A percentile compares a stretch with the other conserved stretches of the same genome.
phyloP scores from a whole-genome alignment of 2,797 vertebrate species.

The Craterocephalus amniculus region DNA sequence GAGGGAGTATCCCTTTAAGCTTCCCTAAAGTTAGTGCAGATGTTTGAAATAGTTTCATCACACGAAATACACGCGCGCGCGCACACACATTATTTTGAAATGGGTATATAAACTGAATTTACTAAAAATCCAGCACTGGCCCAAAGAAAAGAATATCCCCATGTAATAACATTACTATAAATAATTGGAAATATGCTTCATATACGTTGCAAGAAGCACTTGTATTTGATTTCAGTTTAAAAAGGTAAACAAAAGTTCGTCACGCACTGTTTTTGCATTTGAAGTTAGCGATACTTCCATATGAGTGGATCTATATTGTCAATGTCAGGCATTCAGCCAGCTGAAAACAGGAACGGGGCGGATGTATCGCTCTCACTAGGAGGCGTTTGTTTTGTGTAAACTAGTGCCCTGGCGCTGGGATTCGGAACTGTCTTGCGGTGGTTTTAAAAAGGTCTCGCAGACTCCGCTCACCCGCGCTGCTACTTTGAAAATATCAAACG shows the following conservation, averaged over 20 bases:
- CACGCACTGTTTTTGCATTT: slow-evolving; percentile 49
- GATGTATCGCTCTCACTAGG: background rate
- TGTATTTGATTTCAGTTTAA: background rate
- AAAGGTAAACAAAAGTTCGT: background rate
- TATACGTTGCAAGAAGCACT: background rate
- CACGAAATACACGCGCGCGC: too few relatives aligned
- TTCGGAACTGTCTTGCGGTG: background rate
- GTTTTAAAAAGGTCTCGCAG: background rate
- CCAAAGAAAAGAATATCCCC: background rate
- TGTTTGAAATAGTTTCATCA: background rate
- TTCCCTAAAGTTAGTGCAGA: background rate
- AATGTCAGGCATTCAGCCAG: slow-evolving; percentile 16
- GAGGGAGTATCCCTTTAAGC: too few relatives aligned
- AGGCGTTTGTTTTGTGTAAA: background rate
- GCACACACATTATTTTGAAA: too few relatives aligned
- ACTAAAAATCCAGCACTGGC: background rate
- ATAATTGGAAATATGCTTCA: background rate
- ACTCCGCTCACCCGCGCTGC: background rate
- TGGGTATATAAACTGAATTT: background rate
- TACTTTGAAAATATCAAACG: accelerated
- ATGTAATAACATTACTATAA: background rate
- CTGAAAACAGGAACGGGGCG: background rate
- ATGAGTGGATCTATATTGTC: slow-evolving; percentile 39
- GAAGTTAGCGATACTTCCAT: background rate
- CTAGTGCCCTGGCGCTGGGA: background rate